Base-by-base conservation (phyloP, 2,797 vertebrate genomes). In the Gymnothorax reevesii region DNA sequence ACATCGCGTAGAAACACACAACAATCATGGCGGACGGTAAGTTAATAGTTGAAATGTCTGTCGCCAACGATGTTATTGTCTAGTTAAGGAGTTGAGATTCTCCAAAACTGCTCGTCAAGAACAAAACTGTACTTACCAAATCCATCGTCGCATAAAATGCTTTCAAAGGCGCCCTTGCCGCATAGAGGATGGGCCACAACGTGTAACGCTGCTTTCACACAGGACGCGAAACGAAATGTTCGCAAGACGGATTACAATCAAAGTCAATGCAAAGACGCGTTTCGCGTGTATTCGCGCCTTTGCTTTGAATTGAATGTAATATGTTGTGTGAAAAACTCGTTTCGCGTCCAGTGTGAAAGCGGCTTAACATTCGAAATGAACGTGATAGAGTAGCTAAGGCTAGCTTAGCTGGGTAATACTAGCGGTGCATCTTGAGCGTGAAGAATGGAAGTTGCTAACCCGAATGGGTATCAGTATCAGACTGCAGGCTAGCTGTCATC, bases 1-100 rank as follows among this genome's bases (percentile, higher is more conserved):
- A 75, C 42, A 22, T 57, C 59, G 57, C 92, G 91, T 92, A 90
- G 87, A 87, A 60, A 89, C 86, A 88, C 91, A 95, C 92, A 96
- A 96, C 95, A 95, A 96, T 95, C 92, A 97, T 97, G 96, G 95
- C 96, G 88, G 96, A 97, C 89, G 96, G 96, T 96, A 25, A 94
- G 95, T 93, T 13, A 7, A 90, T 89, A 90, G 88, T 92, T 87
- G 0, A 59, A 55, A 80, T 6, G 55, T 80, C 6, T 7, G 52
- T 22, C 9, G 17, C 77, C 2, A 42, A 42, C 33, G 33, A 10
- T 55, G 77, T 2, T 54, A 80, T 80, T 80, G 52, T 80, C 17
- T 22, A 54, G 20, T 15, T n/a, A 77, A 49, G 52, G 7, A 80
- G 77, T 80, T 54, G n/a, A 7, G 20, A 12, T 54, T 6, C 49